These are phyloP conservation scores for Sebastiscus tertius DNA, from an alignment of 2,797 vertebrate species.

Conservation along the genomic window DNA sequence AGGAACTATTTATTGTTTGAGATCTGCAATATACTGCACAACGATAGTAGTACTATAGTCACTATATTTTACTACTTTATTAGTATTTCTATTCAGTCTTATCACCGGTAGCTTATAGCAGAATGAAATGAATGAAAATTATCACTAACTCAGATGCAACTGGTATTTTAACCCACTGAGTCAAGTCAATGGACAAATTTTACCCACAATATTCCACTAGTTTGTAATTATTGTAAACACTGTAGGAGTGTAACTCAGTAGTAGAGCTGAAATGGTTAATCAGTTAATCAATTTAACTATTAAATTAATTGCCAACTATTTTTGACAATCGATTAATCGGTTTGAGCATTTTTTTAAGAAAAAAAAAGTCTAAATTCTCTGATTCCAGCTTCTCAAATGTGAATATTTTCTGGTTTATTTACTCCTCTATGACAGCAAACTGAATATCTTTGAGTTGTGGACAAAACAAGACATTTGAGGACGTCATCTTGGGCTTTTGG, in stretches of 20 bases:
- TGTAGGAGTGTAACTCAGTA: not conserved
- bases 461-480: too few species aligned
- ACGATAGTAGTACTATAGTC: conserved; percentile 6
- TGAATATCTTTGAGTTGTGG: too few species aligned
- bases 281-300: too few species aligned
- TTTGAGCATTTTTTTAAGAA: too few species aligned
- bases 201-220: not conserved
- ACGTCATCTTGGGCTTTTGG: too few species aligned
- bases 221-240: not conserved
- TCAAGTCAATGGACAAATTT: conserved; percentile 16
- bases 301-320: too few species aligned
- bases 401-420: too few species aligned
- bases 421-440: too few species aligned
- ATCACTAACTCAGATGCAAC: not conserved
- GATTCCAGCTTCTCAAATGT: too few species aligned
- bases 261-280: too few species aligned
- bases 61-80: not conserved
- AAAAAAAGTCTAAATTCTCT: too few species aligned
- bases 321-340: too few species aligned
- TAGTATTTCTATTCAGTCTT: not conserved
- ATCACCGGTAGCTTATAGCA: conserved; percentile 1
- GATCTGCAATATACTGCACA: conserved; percentile 11
- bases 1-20: conserved; percentile 22
- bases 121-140: conserved; percentile 13
- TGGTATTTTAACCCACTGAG: conserved; percentile 9